Base-by-base conservation (phyloP, 2,113 vertebrate species). In the Hemiscyllium ocellatum region DNA sequence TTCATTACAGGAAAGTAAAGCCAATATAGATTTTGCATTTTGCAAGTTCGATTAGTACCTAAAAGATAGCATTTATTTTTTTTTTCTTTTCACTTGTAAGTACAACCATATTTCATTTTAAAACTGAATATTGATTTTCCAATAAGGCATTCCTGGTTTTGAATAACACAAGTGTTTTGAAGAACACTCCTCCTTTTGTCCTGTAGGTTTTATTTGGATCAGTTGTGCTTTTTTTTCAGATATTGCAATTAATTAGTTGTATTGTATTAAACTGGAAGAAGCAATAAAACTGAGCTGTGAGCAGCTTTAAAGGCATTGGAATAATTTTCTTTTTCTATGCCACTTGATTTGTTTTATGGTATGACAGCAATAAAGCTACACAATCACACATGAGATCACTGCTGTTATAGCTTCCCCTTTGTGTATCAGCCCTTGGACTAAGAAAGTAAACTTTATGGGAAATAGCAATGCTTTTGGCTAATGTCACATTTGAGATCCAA, bases 401-500 rank as follows among this genome's bases (percentile, higher is more conserved):
- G 42, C 26, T 72, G 15, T 95, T 29, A 15, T 66, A 17, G 68
- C 13, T 12, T 70, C 68, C 6, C 69, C 33, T 52, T 95, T 95
- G 94, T 95, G 66, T 33, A 52, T 33, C 94, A 50, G 47, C 13
- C 68, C 94, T 52, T 26, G 26, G 47, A 72, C 47, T 94, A 47
- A 72, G 26, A 33, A 76, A 52, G 94, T 69, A 96, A 97, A 97
- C 97, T 98, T 98, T 98, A 98, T 97, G 96, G 96, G 97, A 22
- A 96, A 97, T 97, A 98, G 97, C 97, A 96, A 97, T 97, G 96
- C 96, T 97, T 98, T 97, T 97, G 97, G 97, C 97, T 97, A 98
- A 98, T 98, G 97, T 97, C 97, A 98, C 97, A 97, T 96, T 96
- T 97, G 97, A 97, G 98, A 98, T 96, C 97, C 97, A 98, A 98